Percentiles rank a stretch among this genome's conserved stretches.
Evolutionary conservation across 1,140 invertebrate species (phyloP).

Genomic region (Teleopsis dalmanni): DNA sequence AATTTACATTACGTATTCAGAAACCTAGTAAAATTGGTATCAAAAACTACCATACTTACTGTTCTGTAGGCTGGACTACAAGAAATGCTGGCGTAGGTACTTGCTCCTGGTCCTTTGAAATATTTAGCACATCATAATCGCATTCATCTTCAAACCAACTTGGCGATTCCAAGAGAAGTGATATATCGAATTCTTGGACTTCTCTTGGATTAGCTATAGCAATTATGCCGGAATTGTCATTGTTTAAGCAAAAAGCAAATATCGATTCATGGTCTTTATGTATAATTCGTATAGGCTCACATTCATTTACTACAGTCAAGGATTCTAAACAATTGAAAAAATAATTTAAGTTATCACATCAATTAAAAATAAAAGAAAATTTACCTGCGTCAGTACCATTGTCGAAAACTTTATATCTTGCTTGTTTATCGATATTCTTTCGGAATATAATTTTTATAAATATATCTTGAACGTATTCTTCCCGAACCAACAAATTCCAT

Average conservation of each 20-base stretch:
- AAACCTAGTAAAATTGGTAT: not conserved
- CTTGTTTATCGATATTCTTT: conserved; percentile 45
- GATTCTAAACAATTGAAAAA: conserved; percentile 4
- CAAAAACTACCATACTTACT: conserved; percentile 24
- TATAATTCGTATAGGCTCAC: conserved; percentile 87
- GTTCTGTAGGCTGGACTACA: conserved; percentile 77
- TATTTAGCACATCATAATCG: conserved; percentile 86
- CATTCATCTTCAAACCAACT: conserved; percentile 92
- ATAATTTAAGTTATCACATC: not conserved
- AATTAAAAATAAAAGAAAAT: not conserved
- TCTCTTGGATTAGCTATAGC: conserved; percentile 91
- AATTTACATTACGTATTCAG: too few relatives aligned
- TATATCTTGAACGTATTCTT: conserved; percentile 88
- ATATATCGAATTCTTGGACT: conserved; percentile 96
- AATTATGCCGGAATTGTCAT: conserved; percentile 67
- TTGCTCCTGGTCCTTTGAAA: conserved; percentile 68
- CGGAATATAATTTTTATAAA: conserved; percentile 95
- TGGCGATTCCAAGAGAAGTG: conserved; percentile 77
- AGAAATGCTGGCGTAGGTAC: conserved; percentile 76
- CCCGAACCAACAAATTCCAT: conserved; percentile 89
- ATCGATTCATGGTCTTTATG: conserved; percentile 99
- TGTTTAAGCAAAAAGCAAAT: conserved; percentile 92
- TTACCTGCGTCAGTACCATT: not conserved
- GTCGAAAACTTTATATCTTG: not conserved
- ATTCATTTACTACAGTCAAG: conserved; percentile 15